phyloP scores from a whole-genome alignment of 2,113 vertebrate species.

The Eptesicus fuscus region DNA sequence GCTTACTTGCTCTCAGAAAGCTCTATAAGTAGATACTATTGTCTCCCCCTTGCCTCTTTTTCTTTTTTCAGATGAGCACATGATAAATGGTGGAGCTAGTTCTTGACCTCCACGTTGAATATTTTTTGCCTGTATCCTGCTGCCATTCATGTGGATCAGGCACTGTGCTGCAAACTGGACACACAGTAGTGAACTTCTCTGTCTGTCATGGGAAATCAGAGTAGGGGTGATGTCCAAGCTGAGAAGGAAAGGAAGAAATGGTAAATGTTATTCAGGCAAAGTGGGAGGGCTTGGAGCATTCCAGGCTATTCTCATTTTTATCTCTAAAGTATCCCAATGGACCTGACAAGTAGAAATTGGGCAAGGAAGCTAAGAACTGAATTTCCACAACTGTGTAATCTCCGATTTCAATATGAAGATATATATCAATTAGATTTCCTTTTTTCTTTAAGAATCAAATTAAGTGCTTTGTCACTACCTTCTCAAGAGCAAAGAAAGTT shows the following conservation, averaged over 20 bases:
- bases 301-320: conserved; percentile 37
- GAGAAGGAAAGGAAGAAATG: neutral
- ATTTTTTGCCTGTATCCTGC: neutral
- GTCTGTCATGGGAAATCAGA: neutral
- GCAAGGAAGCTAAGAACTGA: conserved; percentile 16
- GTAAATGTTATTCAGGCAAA: conserved; percentile 48
- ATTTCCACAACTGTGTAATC: conserved; percentile 5
- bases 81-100: neutral
- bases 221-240: neutral
- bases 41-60: neutral
- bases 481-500: conserved; percentile 3
- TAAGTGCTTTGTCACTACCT: conserved; percentile 14
- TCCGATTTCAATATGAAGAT: conserved; percentile 46
- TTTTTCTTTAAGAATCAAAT: neutral
- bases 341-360: conserved; percentile 26
- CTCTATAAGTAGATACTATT: neutral
- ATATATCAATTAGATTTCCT: neutral
- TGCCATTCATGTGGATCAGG: neutral
- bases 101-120: neutral
- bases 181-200: neutral
- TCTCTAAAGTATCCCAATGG: conserved; percentile 44
- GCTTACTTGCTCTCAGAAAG: neutral
- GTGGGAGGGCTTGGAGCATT: conserved; percentile 56
- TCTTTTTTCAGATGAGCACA: neutral
- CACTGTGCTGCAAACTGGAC: neutral